Percentiles rank a stretch among this genome's conserved stretches.
These are phyloP conservation scores for Scaptomyza cyrtandrae DNA, from an alignment of 2,888 invertebrate genomes.

Conservation along the genomic window DNA sequence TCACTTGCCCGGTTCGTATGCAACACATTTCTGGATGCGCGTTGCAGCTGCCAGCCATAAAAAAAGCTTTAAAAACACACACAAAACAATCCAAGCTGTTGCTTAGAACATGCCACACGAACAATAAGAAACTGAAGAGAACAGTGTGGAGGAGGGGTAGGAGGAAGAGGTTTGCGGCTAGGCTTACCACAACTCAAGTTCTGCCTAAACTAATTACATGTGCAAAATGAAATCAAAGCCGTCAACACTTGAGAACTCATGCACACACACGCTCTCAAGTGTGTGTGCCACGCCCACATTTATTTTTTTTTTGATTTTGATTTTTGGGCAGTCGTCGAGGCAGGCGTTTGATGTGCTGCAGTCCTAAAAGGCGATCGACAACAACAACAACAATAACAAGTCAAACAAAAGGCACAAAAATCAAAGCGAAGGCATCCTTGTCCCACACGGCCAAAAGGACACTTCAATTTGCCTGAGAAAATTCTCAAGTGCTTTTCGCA, in stretches of 20 bases:
- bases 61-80: background rate
- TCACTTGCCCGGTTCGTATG: constrained; percentile 38
- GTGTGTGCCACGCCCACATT: constrained; percentile 31
- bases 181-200: constrained; percentile 46
- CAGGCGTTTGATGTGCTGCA: constrained; percentile 60
- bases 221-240: constrained; percentile 65
- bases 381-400: constrained; percentile 17
- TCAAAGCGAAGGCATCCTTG: constrained; percentile 44
- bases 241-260: constrained; percentile 52
- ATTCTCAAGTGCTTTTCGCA: constrained; percentile 52
- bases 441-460: constrained; percentile 25
- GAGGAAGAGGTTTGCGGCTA: background rate
- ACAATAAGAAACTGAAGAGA: too few species aligned
- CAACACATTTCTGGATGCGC: constrained; percentile 58
- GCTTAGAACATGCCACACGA: constrained; percentile 35
- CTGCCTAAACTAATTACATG: constrained; percentile 74
- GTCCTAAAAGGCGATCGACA: constrained; percentile 62
- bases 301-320: too few species aligned
- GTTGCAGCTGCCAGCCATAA: constrained; percentile 18
- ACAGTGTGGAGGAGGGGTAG: too few species aligned
- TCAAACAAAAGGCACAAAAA: constrained; percentile 34
- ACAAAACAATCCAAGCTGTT: constrained; percentile 13
- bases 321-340: background rate
- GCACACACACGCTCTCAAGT: constrained; percentile 64
- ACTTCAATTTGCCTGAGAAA: constrained; percentile 49